phyloP scores from a whole-genome alignment of 2,888 invertebrate species.

The Melanotus villosus region DNA sequence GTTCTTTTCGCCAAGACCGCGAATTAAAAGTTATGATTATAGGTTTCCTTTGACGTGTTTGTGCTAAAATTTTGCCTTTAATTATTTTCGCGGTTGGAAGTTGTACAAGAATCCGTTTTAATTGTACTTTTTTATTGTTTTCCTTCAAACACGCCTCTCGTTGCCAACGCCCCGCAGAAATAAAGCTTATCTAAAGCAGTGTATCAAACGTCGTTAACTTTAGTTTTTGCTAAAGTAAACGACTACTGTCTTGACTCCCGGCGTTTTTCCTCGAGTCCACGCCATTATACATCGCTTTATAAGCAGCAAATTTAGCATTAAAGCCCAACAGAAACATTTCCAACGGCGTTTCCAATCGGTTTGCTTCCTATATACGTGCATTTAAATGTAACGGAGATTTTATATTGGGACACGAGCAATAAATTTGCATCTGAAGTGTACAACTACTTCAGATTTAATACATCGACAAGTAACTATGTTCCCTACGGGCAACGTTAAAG shows the following conservation, averaged over 20 bases:
- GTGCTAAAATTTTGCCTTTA: background rate
- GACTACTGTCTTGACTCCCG: background rate
- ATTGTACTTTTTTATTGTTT: slow-evolving; percentile 1
- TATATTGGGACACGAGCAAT: slow-evolving; percentile 29
- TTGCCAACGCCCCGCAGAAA: slow-evolving; percentile 1
- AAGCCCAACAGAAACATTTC: slow-evolving; percentile 27
- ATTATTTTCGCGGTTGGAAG: slow-evolving; percentile 2
- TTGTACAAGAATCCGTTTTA: slow-evolving; percentile 8
- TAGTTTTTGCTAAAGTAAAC: background rate
- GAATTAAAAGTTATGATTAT: slow-evolving; percentile 18
- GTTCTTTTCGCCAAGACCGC: background rate
- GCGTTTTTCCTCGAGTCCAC: slow-evolving; percentile 3
- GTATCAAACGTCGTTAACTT: slow-evolving; percentile 8
- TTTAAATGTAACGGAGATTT: slow-evolving; percentile 35
- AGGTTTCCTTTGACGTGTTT: slow-evolving; percentile 1
- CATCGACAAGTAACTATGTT: slow-evolving; percentile 31
- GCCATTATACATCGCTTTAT: slow-evolving; percentile 31
- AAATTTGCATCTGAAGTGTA: slow-evolving; percentile 38
- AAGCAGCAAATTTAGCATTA: slow-evolving; percentile 36
- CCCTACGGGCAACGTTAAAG: slow-evolving; percentile 29
- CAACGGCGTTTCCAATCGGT: slow-evolving; percentile 29
- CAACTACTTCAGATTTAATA: slow-evolving; percentile 30
- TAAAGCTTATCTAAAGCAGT: slow-evolving; percentile 19
- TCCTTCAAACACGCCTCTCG: too few relatives aligned
- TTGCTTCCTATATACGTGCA: slow-evolving; percentile 30